Evolutionary conservation across 1,140 invertebrate genomes (phyloP).

Genomic region (Drosophila lowei): DNA sequence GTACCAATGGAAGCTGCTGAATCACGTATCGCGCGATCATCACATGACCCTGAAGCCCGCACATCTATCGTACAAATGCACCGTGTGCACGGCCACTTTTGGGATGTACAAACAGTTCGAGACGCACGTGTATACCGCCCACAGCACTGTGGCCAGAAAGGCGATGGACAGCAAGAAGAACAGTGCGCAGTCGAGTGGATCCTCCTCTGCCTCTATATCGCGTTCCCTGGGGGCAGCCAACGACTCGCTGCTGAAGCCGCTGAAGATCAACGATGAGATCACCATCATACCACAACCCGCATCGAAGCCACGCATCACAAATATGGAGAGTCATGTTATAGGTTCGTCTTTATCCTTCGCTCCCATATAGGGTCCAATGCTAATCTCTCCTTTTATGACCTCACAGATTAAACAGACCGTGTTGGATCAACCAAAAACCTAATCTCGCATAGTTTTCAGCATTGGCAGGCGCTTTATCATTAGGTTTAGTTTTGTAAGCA

Average conservation of each 20-base stretch:
- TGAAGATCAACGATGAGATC: constrained; percentile 96
- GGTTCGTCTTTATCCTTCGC: constrained; percentile 47
- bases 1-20: constrained; percentile 95
- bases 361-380: background rate
- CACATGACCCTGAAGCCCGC: constrained; percentile 95
- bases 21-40: constrained; percentile 95
- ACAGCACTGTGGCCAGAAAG: constrained; percentile 92
- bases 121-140: constrained; percentile 96
- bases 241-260: constrained; percentile 90
- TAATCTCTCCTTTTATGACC: constrained; percentile 1
- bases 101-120: constrained; percentile 98
- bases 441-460: constrained; percentile 74
- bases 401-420: constrained; percentile 60
- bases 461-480: constrained; percentile 67
- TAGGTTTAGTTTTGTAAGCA: constrained; percentile 51
- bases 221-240: constrained; percentile 73
- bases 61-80: constrained; percentile 96
- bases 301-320: constrained; percentile 81
- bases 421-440: constrained; percentile 73
- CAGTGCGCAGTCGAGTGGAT: constrained; percentile 60
- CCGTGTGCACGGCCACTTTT: constrained; percentile 96
- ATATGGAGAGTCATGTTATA: constrained; percentile 83
- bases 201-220: constrained; percentile 34
- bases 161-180: constrained; percentile 90
- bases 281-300: constrained; percentile 95